Evolutionary conservation across 2,113 vertebrate genomes (phyloP).

Genomic region (Axis porcinus): DNA sequence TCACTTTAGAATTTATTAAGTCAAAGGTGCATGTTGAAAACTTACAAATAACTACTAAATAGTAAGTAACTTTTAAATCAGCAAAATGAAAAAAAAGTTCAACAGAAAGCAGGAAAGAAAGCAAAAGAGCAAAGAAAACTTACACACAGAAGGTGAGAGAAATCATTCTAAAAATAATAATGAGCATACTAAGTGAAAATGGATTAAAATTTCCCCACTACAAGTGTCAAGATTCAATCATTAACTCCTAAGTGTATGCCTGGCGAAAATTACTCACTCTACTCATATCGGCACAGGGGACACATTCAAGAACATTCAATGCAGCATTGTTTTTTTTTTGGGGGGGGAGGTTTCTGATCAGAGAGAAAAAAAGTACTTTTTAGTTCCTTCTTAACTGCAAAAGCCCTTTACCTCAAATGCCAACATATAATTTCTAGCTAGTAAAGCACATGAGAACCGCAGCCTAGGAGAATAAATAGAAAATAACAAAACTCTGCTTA

Average conservation of each 20-base stretch:
- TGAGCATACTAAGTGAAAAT: background rate
- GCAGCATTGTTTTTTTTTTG: background rate
- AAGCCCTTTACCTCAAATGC: background rate
- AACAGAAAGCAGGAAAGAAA: background rate
- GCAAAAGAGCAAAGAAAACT: background rate
- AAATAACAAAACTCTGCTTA: background rate
- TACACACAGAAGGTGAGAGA: background rate
- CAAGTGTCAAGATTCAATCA: background rate
- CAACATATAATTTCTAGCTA: background rate
- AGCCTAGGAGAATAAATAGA: background rate
- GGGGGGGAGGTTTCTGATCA: background rate
- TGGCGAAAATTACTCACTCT: background rate
- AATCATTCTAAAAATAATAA: background rate
- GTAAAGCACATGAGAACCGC: background rate
- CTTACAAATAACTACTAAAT: background rate
- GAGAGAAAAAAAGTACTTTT: background rate
- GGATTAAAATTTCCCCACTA: background rate
- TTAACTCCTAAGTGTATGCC: background rate
- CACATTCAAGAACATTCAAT: background rate
- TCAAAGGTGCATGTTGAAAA: background rate
- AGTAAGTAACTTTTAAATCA: background rate
- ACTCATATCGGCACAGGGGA: background rate
- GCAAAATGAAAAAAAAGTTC: background rate
- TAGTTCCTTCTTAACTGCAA: background rate
- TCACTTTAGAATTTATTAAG: background rate